Base-by-base conservation (phyloP, 2,888 invertebrate species). In the Synergus itoensis region DNA sequence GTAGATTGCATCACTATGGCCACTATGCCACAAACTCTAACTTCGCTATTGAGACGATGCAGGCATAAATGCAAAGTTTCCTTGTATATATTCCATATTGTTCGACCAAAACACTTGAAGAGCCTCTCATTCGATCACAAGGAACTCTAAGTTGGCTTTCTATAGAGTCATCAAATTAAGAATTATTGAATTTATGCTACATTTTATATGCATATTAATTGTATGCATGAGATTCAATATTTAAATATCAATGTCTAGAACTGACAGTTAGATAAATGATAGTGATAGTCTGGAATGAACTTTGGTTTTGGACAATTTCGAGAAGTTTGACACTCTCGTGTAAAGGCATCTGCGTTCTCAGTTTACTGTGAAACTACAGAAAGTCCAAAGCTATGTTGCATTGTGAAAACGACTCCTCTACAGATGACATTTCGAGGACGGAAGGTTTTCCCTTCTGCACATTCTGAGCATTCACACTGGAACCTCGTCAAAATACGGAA, bases 401-500 rank as follows among this genome's bases (percentile, higher is more conserved):
- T 14, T 41, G n/a, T 40, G 67, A 67, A 45, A 67, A 43, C 67
- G 12, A 67, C n/a, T 18, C 18, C n/a, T 18, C 65, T 43, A 43
- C 0, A 18, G 18, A 67, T 67, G 67, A 45, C 43, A 67, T 41
- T 67, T 67, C 3, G 43, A 41, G 67, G 11, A 18, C 4, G 67
- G 18, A 67, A 45, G 67, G 21, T 21, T 60, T 45, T 67, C 67
- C 14, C 14, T 67, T 67, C 43, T 41, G 41, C 40, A 65, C 41
- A 65, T 5, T n/a, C 40, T 65, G n/a, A 41, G 11, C n/a, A 41
- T 65, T 65, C 64, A 21, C n/a, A 60, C 40, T 67, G 67, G 18
- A 67, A 67, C 43, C 67, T 67, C 18, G 18, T 67, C 43, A 67
- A 43, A 67, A 67, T 67, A 45, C 67, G 67, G 67, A 67, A 67